Percentiles rank a stretch among this genome's conserved stretches.
Conservation (phyloP, 2,797 vertebrate genomes). For the Spinus pinus region DNA sequence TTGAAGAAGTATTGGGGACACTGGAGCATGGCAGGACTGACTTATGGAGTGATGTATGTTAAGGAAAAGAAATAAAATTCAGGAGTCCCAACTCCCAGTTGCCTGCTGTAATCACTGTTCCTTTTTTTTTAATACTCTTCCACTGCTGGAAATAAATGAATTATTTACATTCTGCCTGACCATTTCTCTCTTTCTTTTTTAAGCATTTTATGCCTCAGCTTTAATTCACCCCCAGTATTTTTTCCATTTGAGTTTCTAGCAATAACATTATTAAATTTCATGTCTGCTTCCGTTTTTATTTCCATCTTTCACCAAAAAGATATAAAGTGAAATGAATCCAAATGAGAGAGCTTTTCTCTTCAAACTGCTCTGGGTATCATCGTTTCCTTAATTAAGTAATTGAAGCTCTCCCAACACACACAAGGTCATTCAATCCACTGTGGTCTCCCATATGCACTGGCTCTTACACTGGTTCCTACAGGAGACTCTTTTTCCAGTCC, state of each 20-base stretch:
- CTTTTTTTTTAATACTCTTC: constrained; percentile 39
- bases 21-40: constrained; percentile 1
- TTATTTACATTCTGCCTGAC: constrained; percentile 51
- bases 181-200: constrained; percentile 31
- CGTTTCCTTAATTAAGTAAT: constrained; percentile 68
- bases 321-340: constrained; percentile 68
- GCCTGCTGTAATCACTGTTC: not conserved
- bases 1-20: not conserved
- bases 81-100: not conserved
- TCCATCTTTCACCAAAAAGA: constrained; percentile 72
- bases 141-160: constrained; percentile 39
- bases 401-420: constrained; percentile 62
- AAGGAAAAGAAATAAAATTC: constrained; percentile 32
- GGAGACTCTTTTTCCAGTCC: constrained; percentile 9
- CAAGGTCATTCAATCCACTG: constrained; percentile 50
- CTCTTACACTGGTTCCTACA: constrained; percentile 18
- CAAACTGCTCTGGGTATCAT: constrained; percentile 26
- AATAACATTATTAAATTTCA: constrained; percentile 71
- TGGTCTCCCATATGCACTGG: not conserved
- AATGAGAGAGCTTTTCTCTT: constrained; percentile 61
- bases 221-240: constrained; percentile 60
- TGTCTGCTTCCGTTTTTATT: constrained; percentile 69
- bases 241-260: constrained; percentile 61
- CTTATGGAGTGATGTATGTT: not conserved
- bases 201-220: constrained; percentile 9